Conservation (phyloP, 1,140 invertebrate genomes). For the Eueides isabella region DNA sequence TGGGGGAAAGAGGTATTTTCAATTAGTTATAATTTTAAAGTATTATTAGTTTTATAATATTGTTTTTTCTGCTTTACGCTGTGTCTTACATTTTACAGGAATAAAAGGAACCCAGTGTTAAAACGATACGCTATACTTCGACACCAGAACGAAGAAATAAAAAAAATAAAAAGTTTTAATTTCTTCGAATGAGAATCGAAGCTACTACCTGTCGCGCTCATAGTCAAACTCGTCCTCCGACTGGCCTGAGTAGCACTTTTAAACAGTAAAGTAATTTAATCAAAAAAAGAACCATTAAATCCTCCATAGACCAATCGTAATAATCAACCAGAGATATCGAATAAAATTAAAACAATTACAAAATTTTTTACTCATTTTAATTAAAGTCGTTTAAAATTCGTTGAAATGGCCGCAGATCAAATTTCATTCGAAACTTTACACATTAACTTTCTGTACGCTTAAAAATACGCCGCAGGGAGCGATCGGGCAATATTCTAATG, state of each 20-base stretch:
- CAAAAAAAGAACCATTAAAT: not conserved
- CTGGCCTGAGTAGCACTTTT: no score
- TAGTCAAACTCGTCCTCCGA: not conserved
- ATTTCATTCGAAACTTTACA: constrained; percentile 75
- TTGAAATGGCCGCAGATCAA: constrained; percentile 58
- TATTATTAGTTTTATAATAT: no score
- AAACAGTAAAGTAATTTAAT: not conserved
- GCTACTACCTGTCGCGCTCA: not conserved
- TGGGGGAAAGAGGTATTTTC: no score
- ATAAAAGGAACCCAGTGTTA: no score
- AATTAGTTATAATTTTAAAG: no score
- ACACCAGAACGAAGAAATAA: not conserved
- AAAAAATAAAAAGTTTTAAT: not conserved
- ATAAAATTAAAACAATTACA: constrained; percentile 10
- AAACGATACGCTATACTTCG: no score
- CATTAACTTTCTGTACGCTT: constrained; percentile 60
- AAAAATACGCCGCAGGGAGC: constrained; percentile 66
- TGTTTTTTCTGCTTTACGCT: no score
- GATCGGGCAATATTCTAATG: constrained; percentile 58
- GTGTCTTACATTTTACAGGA: no score
- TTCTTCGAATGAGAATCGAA: not conserved
- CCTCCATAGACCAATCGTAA: not conserved
- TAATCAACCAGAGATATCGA: constrained; percentile 11
- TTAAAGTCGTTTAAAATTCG: constrained; percentile 37
- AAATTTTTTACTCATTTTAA: constrained; percentile 41